Conservation (phyloP, 92 coral and sea anemone genomes). For the Actinostola sp. region DNA sequence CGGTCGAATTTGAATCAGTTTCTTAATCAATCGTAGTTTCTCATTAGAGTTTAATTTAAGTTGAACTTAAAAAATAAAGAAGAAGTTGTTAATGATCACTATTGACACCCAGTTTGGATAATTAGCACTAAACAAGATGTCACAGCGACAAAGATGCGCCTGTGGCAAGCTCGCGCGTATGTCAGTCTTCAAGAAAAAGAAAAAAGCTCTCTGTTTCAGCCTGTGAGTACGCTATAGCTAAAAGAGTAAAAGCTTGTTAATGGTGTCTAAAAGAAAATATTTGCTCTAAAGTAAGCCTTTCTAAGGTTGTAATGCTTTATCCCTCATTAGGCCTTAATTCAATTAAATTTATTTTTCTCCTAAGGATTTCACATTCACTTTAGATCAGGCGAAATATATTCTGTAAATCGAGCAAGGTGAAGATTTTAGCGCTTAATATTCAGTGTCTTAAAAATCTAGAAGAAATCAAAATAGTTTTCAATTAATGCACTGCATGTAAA, state of each 20-base stretch:
- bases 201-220: neutral
- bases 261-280: neutral
- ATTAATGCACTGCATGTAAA: too few relatives aligned
- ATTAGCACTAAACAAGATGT: neutral
- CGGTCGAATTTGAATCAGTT: neutral
- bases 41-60: constrained; percentile 1
- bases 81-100: neutral
- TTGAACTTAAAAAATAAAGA: constrained; percentile 1
- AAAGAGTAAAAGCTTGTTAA: neutral
- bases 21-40: too few relatives aligned
- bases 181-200: neutral
- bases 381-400: neutral
- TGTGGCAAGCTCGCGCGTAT: neutral
- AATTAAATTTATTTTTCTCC: neutral
- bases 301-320: neutral
- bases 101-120: neutral
- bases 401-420: neutral
- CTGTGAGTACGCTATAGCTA: too few relatives aligned
- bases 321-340: neutral
- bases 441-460: too few relatives aligned
- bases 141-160: neutral
- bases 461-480: neutral
- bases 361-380: neutral
- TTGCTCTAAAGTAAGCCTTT: constrained; percentile 14
- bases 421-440: too few relatives aligned